Percentiles rank a stretch among this genome's conserved stretches.
These are phyloP conservation scores for Drepanosiphum platanoidis DNA, from an alignment of 2,888 invertebrate genomes.

Conservation along the genomic window DNA sequence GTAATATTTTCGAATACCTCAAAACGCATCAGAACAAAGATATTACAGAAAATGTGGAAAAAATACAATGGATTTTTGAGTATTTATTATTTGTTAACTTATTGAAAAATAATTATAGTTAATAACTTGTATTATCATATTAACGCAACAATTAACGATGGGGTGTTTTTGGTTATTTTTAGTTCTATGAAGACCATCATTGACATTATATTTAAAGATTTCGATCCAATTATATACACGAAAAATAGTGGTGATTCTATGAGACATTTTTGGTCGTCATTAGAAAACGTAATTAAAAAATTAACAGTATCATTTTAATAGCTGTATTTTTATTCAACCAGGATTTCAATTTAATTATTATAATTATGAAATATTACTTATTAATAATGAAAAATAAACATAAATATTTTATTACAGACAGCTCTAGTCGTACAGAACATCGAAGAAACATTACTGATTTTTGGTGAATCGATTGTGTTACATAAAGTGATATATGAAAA, in stretches of 20 bases:
- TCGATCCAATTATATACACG: background rate
- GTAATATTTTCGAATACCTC: slow-evolving; percentile 21
- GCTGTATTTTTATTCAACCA: background rate
- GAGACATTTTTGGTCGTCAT: slow-evolving; percentile 30
- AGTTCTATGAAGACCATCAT: slow-evolving; percentile 25
- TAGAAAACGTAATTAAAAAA: slow-evolving; percentile 18
- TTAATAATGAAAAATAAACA: no score
- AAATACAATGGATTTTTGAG: slow-evolving; percentile 34
- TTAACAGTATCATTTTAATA: background rate
- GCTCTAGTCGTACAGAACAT: slow-evolving; percentile 7
- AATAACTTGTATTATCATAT: background rate
- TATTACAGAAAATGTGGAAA: background rate
- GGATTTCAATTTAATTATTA: background rate
- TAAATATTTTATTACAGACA: slow-evolving; percentile 33
- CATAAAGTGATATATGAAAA: slow-evolving; percentile 23
- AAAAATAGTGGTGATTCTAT: background rate
- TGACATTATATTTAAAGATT: slow-evolving; percentile 16
- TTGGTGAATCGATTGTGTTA: slow-evolving; percentile 38
- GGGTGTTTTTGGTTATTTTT: no score
- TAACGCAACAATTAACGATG: no score
- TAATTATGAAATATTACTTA: no score
- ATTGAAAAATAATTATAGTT: background rate
- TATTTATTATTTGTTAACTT: background rate
- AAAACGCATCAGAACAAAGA: background rate
- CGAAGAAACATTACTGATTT: slow-evolving; percentile 13